Base-by-base conservation (phyloP, 2,888 invertebrate species). In the Harpalus rufipes region DNA sequence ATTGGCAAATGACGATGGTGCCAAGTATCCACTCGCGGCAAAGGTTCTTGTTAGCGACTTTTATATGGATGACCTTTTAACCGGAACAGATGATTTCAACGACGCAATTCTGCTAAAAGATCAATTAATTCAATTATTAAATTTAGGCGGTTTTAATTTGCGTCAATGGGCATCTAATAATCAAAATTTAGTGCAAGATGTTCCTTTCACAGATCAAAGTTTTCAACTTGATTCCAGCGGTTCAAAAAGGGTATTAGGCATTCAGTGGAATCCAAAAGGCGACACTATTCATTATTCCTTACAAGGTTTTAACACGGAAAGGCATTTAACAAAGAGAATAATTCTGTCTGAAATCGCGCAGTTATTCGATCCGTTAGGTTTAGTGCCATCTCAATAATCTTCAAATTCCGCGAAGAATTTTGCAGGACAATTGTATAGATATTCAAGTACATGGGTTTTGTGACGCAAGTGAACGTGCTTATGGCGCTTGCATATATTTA, bases 91-190 rank as follows among this genome's bases (percentile, higher is more conserved):
- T 32, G 32, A 58, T 32, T 79, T 21, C n/a, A 79, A 59, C 25
- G 79, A 59, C 1, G 79, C 32, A 56, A 59, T 59, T 1, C 18
- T 58, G 3, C 14, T 79, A 4, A 79, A 79, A 79, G 25, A 58
- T n/a, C 58, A 79, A 14, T 25, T 79, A 58, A 79, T 79, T n/a
- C 25, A 79, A 79, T 79, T 79, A 25, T 79, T 79, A 25, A 56
- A 59, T 21, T 59, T 58, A 56, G 58, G 58, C 4, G 79, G 79
- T 14, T 79, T 79, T 25, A 79, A 79, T 32, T 32, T 79, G 10
- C 58, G 79, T 7, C 56, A 79, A 59, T 79, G 58, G 58, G 59
- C 59, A 8, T 76, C 56, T 16, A 76, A 76, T 16, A 39, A 76
- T 21, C 8, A 39, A 7, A 76, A 10, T 76, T 25, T 56, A 25